phyloP scores from a whole-genome alignment of 2,113 vertebrate genomes.

The Fukomys damarensis region DNA sequence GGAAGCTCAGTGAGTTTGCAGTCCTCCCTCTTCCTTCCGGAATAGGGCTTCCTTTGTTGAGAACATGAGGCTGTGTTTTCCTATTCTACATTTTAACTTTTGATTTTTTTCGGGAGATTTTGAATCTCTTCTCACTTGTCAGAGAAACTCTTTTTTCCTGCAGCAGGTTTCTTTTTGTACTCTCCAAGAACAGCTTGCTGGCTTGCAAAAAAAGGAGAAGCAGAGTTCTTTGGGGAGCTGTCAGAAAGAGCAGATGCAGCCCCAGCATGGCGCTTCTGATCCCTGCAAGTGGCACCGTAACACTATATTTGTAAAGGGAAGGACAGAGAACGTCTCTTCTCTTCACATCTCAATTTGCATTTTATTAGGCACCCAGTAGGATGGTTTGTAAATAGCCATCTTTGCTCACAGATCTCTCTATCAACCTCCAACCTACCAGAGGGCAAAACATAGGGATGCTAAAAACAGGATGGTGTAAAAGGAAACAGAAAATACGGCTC shows the following conservation, averaged over 20 bases:
- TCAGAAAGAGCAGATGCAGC: conserved; percentile 79
- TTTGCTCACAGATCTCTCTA: conserved; percentile 54
- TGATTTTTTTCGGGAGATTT: conserved; percentile 25
- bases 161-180: conserved; percentile 73
- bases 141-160: conserved; percentile 47
- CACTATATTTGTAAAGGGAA: conserved; percentile 73
- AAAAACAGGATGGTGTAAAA: conserved; percentile 20
- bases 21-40: neutral
- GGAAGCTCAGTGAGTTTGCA: accelerated
- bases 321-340: conserved; percentile 66
- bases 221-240: conserved; percentile 75
- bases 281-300: conserved; percentile 47
- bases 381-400: conserved; percentile 52
- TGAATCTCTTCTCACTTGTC: conserved; percentile 65
- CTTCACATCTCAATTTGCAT: conserved; percentile 67
- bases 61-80: neutral
- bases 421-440: conserved; percentile 48
- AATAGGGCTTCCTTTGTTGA: neutral
- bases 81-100: conserved; percentile 7
- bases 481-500: conserved; percentile 47
- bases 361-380: conserved; percentile 80
- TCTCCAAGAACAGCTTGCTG: conserved; percentile 78
- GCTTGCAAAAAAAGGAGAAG: conserved; percentile 74
- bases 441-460: conserved; percentile 57
- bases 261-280: conserved; percentile 75